Percentiles rank a stretch among this genome's conserved stretches.
Conservation (phyloP, 2,797 vertebrate genomes). For the Odontamblyopus lacepedii region DNA sequence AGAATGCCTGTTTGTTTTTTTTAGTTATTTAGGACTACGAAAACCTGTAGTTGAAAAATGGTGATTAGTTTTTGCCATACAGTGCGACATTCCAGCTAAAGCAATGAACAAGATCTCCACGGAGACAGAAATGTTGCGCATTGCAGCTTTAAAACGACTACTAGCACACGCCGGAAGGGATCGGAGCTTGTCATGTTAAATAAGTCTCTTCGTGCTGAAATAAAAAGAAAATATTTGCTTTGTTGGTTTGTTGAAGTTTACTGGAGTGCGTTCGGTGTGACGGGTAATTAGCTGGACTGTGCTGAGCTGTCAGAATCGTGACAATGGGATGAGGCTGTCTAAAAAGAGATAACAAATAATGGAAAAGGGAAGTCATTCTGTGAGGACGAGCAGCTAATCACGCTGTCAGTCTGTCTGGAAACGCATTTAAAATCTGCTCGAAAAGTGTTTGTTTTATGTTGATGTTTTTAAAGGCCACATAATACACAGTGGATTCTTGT, state of each 20-base stretch:
- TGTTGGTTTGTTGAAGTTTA: background rate
- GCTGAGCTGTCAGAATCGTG: conserved; percentile 1
- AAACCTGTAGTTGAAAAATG: too few relatives aligned
- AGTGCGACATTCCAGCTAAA: too few relatives aligned
- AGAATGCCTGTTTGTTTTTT: too few relatives aligned
- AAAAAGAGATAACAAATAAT: background rate
- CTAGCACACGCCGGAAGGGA: conserved; percentile 17
- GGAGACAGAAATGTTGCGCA: too few relatives aligned
- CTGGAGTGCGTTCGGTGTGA: background rate
- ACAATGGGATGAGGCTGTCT: background rate
- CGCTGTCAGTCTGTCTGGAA: background rate
- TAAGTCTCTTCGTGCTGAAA: conserved; percentile 18
- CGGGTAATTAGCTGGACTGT: conserved; percentile 8
- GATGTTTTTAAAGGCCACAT: too few relatives aligned
- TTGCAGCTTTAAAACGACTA: conserved; percentile 37
- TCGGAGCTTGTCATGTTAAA: conserved; percentile 25
- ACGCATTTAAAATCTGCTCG: background rate
- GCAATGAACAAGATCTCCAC: too few relatives aligned
- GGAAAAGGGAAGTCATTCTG: background rate
- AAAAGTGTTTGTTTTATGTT: background rate
- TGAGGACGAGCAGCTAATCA: background rate
- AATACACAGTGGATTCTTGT: too few relatives aligned
- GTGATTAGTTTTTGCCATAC: too few relatives aligned
- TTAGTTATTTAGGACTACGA: too few relatives aligned
- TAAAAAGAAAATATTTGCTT: conserved; percentile 1